phyloP scores from a whole-genome alignment of 2,113 vertebrate genomes.

The Engraulis encrasicolus region DNA sequence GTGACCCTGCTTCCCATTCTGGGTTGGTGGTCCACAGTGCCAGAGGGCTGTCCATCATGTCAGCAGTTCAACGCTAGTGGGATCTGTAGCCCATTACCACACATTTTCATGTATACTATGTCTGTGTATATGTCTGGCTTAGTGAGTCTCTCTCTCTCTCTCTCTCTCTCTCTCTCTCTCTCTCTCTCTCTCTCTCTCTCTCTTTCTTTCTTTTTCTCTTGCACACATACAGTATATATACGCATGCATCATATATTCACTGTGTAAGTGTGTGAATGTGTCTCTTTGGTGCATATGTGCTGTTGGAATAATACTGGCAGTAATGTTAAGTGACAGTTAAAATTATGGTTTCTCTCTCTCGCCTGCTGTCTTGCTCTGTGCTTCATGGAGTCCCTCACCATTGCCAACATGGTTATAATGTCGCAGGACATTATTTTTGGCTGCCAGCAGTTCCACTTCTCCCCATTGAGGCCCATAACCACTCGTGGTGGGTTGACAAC shows the following conservation, averaged over 20 bases:
- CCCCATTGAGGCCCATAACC: constrained; percentile 87
- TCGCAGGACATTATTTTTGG: constrained; percentile 79
- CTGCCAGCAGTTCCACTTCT: constrained; percentile 88
- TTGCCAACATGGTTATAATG: constrained; percentile 88
- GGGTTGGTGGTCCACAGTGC: constrained; percentile 32
- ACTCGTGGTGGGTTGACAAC: constrained; percentile 79
- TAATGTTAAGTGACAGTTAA: constrained; percentile 90
- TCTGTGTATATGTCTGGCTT: background rate
- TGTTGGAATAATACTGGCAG: constrained; percentile 82
- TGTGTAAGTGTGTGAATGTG: constrained; percentile 17
- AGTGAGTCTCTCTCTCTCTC: background rate
- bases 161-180: constrained; percentile 28
- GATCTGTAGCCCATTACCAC: background rate
- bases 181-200: constrained; percentile 6
- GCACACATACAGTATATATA: background rate
- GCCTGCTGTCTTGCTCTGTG: constrained; percentile 47
- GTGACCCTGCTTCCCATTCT: constrained; percentile 10
- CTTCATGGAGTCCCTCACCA: constrained; percentile 78
- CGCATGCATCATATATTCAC: too few species aligned
- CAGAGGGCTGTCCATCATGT: background rate
- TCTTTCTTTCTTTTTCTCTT: constrained; percentile 8
- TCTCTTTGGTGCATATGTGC: constrained; percentile 69
- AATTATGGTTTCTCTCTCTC: constrained; percentile 84
- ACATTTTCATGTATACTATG: background rate
- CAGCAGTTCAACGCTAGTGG: background rate